Conservation (phyloP, 2,888 invertebrate species). For the Oscheius sp. region DNA sequence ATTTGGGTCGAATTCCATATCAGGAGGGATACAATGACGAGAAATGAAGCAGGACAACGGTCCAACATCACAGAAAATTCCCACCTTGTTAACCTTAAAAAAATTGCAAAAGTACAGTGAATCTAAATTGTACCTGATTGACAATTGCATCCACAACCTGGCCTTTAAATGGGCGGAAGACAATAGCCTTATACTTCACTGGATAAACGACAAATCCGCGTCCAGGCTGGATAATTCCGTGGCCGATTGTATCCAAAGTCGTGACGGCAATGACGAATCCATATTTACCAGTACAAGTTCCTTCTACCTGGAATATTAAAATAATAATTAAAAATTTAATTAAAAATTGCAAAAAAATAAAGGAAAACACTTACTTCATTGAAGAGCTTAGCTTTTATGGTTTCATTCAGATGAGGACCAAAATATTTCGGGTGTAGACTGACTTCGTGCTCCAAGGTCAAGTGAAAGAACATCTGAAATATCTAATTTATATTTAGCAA, state of each 20-base stretch:
- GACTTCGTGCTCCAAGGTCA: conserved; percentile 97
- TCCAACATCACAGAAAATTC: conserved; percentile 98
- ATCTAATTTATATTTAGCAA: too few relatives aligned
- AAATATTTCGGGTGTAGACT: conserved; percentile 96
- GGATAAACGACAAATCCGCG: conserved; percentile 99
- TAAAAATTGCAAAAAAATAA: neutral
- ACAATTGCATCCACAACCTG: conserved; percentile 95
- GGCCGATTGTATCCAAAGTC: conserved; percentile 98
- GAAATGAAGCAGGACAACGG: conserved; percentile 98
- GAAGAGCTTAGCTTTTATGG: conserved; percentile 96
- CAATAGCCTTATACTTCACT: conserved; percentile 98
- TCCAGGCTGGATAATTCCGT: conserved; percentile 91
- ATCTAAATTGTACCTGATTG: conserved; percentile 96
- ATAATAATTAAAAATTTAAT: too few relatives aligned
- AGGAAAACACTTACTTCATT: conserved; percentile 79
- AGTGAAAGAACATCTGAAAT: conserved; percentile 79
- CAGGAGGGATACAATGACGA: conserved; percentile 91
- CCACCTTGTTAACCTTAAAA: conserved; percentile 80
- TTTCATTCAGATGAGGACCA: conserved; percentile 94
- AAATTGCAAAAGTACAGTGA: too few relatives aligned
- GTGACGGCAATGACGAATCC: conserved; percentile 99
- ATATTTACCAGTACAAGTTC: conserved; percentile 98
- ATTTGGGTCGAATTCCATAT: conserved; percentile 99
- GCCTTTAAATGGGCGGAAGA: conserved; percentile 98
- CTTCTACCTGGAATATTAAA: conserved; percentile 79